Conservation (phyloP, 2,888 invertebrate species). For the Lysandra coridon region DNA sequence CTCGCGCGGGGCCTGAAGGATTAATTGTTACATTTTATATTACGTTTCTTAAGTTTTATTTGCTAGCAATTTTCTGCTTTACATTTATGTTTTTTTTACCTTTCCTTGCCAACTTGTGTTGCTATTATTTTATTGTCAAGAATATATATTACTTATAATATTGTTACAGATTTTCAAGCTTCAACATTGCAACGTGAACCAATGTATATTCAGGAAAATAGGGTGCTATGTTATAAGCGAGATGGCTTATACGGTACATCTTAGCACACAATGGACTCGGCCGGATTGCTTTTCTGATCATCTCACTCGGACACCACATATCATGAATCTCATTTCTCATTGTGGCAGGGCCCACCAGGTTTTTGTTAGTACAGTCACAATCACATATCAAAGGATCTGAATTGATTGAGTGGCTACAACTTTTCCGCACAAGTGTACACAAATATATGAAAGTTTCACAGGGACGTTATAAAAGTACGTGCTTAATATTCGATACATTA, state of each 20-base stretch:
- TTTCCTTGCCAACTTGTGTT: neutral
- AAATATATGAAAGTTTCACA: neutral
- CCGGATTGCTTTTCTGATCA: slow-evolving; percentile 33
- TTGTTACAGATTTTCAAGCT: slow-evolving; percentile 36
- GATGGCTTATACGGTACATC: slow-evolving; percentile 39
- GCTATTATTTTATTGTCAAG: neutral
- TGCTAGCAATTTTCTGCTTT: too few relatives aligned
- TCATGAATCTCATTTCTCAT: slow-evolving; percentile 68
- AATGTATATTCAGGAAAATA: slow-evolving; percentile 70
- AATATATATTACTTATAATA: neutral
- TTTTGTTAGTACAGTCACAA: slow-evolving; percentile 38
- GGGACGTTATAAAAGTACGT: slow-evolving; percentile 11
- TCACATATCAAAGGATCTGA: slow-evolving; percentile 52
- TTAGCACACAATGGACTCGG: slow-evolving; percentile 32
- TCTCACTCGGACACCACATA: slow-evolving; percentile 67
- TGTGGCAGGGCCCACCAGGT: slow-evolving; percentile 29
- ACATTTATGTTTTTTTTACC: too few relatives aligned
- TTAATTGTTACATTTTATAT: too few relatives aligned
- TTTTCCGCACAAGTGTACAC: slow-evolving; percentile 27
- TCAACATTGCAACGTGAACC: slow-evolving; percentile 49
- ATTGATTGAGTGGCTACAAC: neutral
- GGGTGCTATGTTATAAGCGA: slow-evolving; percentile 68
- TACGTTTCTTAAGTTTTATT: too few relatives aligned
- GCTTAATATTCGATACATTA: slow-evolving; percentile 22
- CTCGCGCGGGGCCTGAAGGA: too few relatives aligned